Base-by-base conservation (phyloP, 1,140 invertebrate species). In the Neodiprion fabricii region DNA sequence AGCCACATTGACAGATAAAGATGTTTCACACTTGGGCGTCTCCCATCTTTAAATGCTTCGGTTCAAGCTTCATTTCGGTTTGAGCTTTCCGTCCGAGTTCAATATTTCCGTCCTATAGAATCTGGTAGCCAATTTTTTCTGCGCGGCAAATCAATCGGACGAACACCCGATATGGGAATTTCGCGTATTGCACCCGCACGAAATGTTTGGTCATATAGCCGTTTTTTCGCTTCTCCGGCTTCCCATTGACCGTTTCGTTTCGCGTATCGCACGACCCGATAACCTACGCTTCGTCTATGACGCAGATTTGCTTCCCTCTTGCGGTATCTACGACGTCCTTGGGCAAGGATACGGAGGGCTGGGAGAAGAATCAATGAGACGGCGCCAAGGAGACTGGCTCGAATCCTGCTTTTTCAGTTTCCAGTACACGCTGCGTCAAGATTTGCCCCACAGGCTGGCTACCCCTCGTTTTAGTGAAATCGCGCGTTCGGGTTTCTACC, bases 301-400 rank as follows among this genome's bases (percentile, higher is more conserved):
- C 53, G 53, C 53, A 61, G 53, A 61, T 40, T 40, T 40, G 28
- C 28, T 40, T 40, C 28, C 28, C 28, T 40, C 28, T 5, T 11
- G 53, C 53, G 53, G 53, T 61, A 61, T 61, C 53, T 9, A n/a
- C 53, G 53, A n/a, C n/a, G 53, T n/a, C 53, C 53, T 61, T 61
- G 53, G 5, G 53, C 53, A 14, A 14, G 53, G 53, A 61, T 14
- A 61, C 53, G 53, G 53, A 61, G 53, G 53, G n/a, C 5, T 40
- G 28, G 5, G 28, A 40, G 28, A 40, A 8, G 53, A 61, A 61
- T 61, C 53, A 7, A 61, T 61, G 53, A 61, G 11, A 61, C 53
- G 53, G n/a, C 53, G 53, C 53, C 53, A 61, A n/a, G 9, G n/a
- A 9, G 53, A 61, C 53, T 61, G 53, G 53, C 53, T 61, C 53